Conservation (phyloP, 2,113 vertebrate genomes). For the Lampris megalopsis region DNA sequence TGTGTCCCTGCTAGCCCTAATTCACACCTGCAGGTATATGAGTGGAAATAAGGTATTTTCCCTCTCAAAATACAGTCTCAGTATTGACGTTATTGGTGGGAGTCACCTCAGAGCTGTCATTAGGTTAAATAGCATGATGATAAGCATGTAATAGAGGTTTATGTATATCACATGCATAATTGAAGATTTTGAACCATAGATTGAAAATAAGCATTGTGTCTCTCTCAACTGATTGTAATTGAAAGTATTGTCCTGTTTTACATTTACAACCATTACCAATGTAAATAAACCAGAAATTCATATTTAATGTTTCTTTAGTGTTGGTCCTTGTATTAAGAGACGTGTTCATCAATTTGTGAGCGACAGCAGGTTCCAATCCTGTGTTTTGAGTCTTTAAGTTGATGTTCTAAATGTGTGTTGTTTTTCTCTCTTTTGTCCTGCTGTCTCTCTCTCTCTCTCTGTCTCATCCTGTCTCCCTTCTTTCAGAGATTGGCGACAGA, state of each 20-base stretch:
- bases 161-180: neutral
- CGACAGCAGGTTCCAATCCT: too few species aligned
- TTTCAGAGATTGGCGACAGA: constrained; percentile 86
- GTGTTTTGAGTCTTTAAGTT: neutral
- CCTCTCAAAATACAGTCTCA: neutral
- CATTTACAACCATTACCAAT: too few species aligned
- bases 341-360: too few species aligned
- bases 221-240: too few species aligned
- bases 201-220: too few species aligned
- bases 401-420: too few species aligned
- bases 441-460: neutral
- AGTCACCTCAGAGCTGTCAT: neutral
- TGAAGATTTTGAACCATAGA: too few species aligned
- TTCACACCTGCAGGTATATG: constrained; percentile 20
- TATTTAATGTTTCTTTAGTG: too few species aligned
- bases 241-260: too few species aligned
- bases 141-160: neutral
- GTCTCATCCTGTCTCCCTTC: constrained; percentile 34
- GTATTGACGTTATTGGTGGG: neutral
- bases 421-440: constrained; percentile 3
- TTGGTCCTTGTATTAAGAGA: too few species aligned
- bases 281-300: too few species aligned
- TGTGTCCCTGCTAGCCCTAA: constrained; percentile 37
- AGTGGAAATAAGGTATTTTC: constrained; percentile 40
- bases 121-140: neutral